These are phyloP conservation scores for Acanthiza pusilla DNA, from an alignment of 2,797 vertebrate species.

Conservation along the genomic window DNA sequence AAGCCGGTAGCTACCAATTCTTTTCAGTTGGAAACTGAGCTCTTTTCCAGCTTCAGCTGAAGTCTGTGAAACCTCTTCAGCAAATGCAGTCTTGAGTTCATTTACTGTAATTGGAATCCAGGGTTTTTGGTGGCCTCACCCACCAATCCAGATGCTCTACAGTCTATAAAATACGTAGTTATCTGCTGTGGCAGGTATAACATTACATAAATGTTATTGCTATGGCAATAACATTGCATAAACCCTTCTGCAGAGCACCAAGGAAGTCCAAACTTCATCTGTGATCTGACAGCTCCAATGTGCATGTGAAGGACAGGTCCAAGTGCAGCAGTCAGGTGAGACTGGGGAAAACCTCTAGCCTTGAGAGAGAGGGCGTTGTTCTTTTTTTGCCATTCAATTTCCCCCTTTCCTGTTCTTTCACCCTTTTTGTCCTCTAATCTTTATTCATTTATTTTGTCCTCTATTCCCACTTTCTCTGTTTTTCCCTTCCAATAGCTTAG, in stretches of 20 bases:
- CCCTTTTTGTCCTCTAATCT: neutral
- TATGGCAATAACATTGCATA: neutral
- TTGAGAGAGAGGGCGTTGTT: neutral
- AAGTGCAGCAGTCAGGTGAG: neutral
- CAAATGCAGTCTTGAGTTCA: neutral
- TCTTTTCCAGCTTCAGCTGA: neutral
- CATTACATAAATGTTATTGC: neutral
- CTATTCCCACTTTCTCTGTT: neutral
- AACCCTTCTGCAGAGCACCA: neutral
- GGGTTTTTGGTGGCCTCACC: neutral
- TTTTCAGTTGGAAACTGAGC: neutral
- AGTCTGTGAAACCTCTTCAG: neutral
- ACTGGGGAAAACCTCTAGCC: neutral
- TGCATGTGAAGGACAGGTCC: neutral
- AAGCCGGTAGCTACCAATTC: neutral
- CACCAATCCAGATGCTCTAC: neutral
- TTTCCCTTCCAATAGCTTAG: neutral
- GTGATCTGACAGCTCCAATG: neutral
- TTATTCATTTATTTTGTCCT: neutral
- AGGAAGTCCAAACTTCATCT: neutral
- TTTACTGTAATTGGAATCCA: neutral
- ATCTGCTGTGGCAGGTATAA: neutral
- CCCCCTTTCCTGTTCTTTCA: neutral
- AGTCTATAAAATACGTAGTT: neutral
- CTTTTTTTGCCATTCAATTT: neutral